Base-by-base conservation (phyloP, 1,140 invertebrate genomes). In the Archivesica marissinica region DNA sequence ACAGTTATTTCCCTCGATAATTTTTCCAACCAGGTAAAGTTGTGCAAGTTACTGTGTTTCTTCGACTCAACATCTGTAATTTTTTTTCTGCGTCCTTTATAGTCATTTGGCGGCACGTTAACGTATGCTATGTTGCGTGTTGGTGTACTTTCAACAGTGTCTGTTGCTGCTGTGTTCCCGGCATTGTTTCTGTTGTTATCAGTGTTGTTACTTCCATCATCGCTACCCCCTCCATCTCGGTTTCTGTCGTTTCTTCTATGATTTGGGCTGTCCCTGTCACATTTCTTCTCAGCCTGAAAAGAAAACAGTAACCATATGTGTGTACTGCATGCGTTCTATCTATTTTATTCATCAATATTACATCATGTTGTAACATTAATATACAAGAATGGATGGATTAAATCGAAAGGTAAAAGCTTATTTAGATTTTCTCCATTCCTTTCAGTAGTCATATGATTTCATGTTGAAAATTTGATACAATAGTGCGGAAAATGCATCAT, bases 41-140 rank as follows among this genome's bases (percentile, higher is more conserved):
- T 66, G 4, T 61, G 38, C 9, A 41, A 13, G 0, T 17, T 47
- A 2, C 15, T 72, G n/a, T 72, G 68, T 30, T 39, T 35, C 17
- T 72, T 72, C 20, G 35, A 15, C 6, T 25, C 33, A 13, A 9
- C 35, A 72, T 11, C 68, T 28, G 3, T 11, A 72, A 41, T 39
- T 76, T 64, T 79, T 59, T 79, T 79, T 25, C 39, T 61, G 23
- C 66, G 66, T 44, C 17, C 28, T 56, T 79, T 79, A 30, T 41
- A 79, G 30, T 79, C 76, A 17, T 28, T 2, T 0, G 7, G n/a
- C 41, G 76, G 76, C 33, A 30, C 20, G 17, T 13, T 23, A 11
- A 44, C 20, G 44, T 79, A 39, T 13, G 4, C 54, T 1, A 66
- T 1, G 13, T 11, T n/a, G 41, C 52, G 23, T 2, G 56, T 39